Evolutionary conservation across 2,797 vertebrate species (phyloP).

Genomic region (Mus minutoides): DNA sequence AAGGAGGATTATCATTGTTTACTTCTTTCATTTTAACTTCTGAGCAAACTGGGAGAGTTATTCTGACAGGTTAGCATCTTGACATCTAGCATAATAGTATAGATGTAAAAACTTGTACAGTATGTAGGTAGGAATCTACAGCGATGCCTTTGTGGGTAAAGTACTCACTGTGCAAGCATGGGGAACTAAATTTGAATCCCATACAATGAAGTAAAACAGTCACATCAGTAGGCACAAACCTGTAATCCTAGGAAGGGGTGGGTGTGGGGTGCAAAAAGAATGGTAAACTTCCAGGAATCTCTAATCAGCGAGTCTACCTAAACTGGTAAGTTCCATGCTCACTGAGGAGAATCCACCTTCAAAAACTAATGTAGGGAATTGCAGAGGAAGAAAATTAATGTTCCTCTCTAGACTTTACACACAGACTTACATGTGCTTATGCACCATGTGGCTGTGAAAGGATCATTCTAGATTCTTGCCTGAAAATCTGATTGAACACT

Average conservation of each 20-base stretch:
- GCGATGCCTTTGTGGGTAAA: neutral
- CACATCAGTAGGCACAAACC: neutral
- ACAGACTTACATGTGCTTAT: neutral
- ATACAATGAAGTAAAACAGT: neutral
- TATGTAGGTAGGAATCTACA: too few species aligned
- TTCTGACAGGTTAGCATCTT: neutral
- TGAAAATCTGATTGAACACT: conserved; percentile 59
- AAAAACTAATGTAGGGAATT: neutral
- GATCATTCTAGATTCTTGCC: neutral
- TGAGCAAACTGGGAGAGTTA: neutral
- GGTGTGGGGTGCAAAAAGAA: too few species aligned
- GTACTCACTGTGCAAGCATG: neutral
- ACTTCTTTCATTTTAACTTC: conserved; percentile 1
- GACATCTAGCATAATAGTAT: neutral
- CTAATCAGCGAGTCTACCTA: neutral
- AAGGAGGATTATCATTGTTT: neutral
- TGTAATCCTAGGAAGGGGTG: neutral
- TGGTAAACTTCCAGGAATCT: too few species aligned
- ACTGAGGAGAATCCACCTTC: neutral
- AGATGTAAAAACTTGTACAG: neutral
- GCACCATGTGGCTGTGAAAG: neutral
- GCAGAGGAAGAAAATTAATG: neutral
- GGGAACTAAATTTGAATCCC: neutral
- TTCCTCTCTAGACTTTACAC: neutral
- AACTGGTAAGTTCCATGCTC: neutral